Conservation (phyloP, 2,888 invertebrate genomes). For the Mamestra brassicae region DNA sequence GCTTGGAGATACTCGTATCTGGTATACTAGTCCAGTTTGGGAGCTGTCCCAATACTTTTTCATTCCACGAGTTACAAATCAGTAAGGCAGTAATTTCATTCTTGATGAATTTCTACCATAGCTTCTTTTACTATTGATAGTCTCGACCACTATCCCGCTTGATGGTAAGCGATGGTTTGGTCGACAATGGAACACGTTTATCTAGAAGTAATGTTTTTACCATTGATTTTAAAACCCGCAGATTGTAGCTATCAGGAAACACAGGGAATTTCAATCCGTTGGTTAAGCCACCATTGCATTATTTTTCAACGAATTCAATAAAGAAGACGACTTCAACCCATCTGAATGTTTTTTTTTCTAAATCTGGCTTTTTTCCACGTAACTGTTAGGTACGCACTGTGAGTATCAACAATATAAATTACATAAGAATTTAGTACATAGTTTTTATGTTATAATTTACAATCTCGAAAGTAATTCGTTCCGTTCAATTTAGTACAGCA, state of each 20-base stretch:
- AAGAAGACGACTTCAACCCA: no score
- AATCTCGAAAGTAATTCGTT: slow-evolving; percentile 40
- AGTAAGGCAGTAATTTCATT: neutral
- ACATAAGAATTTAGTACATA: neutral
- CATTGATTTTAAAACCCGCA: neutral
- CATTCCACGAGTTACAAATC: no score
- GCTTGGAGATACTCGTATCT: no score
- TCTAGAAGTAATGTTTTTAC: neutral
- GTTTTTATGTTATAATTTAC: slow-evolving; percentile 5
- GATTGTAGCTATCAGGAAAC: no score
- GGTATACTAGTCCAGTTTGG: no score
- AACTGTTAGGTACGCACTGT: neutral
- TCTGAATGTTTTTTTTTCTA: no score
- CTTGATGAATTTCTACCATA: neutral
- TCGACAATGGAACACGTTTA: neutral
- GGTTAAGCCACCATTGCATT: no score
- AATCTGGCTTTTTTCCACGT: no score
- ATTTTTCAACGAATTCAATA: no score
- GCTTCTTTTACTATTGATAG: neutral
- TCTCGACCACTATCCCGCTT: neutral
- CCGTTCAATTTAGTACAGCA: slow-evolving; percentile 35
- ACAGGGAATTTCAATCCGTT: no score
- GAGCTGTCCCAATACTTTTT: no score
- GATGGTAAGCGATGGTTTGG: neutral
- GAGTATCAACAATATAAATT: slow-evolving; percentile 2